These are phyloP conservation scores for Rhabdomys pumilio DNA, from an alignment of 2,797 vertebrate genomes.

Conservation along the genomic window DNA sequence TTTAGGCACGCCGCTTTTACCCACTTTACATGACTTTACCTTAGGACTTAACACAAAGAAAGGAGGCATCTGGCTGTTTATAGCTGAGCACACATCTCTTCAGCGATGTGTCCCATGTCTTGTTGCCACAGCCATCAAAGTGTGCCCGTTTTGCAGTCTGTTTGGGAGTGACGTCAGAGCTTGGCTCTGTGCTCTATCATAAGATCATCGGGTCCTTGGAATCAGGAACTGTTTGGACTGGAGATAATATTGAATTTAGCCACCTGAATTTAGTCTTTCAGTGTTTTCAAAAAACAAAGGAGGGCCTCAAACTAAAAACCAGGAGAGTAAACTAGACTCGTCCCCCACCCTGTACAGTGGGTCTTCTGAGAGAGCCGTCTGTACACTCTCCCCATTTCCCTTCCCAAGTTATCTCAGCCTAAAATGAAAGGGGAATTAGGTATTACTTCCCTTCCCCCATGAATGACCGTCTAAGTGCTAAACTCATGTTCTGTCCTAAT, in stretches of 20 bases:
- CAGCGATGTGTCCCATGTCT: background rate
- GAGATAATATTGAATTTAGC: slow-evolving; percentile 38
- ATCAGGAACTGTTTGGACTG: slow-evolving; percentile 46
- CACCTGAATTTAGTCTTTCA: slow-evolving; percentile 51
- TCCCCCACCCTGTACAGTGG: background rate
- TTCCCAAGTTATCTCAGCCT: background rate
- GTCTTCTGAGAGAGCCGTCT: background rate
- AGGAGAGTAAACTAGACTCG: background rate
- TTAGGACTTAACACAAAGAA: slow-evolving; percentile 7
- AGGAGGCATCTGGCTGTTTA: slow-evolving; percentile 8
- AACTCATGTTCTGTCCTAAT: background rate
- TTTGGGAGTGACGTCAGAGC: slow-evolving; percentile 24
- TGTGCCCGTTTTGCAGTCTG: slow-evolving; percentile 4
- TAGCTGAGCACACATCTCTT: slow-evolving; percentile 14
- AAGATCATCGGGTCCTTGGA: background rate
- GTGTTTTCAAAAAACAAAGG: slow-evolving; percentile 43
- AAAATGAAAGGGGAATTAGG: background rate
- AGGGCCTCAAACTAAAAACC: background rate
- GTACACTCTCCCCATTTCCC: background rate
- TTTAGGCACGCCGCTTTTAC: background rate
- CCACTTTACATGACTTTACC: slow-evolving; percentile 33
- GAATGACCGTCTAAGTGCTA: background rate
- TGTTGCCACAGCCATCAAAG: background rate
- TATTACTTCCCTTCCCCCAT: background rate
- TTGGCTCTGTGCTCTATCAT: background rate